Base-by-base conservation (phyloP, 2,888 invertebrate genomes). In the Noctua janthe region DNA sequence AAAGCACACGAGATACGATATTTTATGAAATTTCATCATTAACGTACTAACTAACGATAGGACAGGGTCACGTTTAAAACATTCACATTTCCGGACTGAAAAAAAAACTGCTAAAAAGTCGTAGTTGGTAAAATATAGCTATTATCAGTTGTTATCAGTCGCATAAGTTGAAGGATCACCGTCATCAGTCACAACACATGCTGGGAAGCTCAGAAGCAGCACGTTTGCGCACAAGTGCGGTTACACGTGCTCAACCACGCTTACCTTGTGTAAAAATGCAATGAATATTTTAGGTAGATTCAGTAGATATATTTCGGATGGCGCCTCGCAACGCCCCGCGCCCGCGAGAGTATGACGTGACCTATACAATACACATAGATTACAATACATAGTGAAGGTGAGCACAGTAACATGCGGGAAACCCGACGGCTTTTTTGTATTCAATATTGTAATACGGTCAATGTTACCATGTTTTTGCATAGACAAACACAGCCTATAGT, bases 331-430 rank as follows among this genome's bases (percentile, higher is more conserved):
- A 17, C 83, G 66, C 29, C 29, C 29, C 29, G 29, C 29, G 29
- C 69, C n/a, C 54, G 78, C 81, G 49, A 59, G 70, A 62, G 67
- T 54, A 47, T 64, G 51, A 81, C 74, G 71, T 39, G 70, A 39
- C 74, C 51, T 73, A 49, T 51, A 81, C 74, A 71, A 17, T 71
- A 35, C 47, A 88, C 76, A 74, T 85, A 80, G 67, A 84, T 71
- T 47, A 72, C 72, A 75, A 70, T 73, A 73, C 29, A 59, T 66
- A 86, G 56, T 66, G 87, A 86, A 88, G 87, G 85, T 86, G 86
- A 88, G 67, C 70, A 66, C 77, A 88, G 88, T 88, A 85, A 71
- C 87, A 76, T 75, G 86, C 75, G 78, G 89, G 75, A 86, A 88
- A 74, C 49, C 85, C 75, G 74, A 39, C 71, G 54, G 75, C 82